Evolutionary conservation across 2,888 invertebrate genomes (phyloP).

Genomic region (Slavum lentiscoides): DNA sequence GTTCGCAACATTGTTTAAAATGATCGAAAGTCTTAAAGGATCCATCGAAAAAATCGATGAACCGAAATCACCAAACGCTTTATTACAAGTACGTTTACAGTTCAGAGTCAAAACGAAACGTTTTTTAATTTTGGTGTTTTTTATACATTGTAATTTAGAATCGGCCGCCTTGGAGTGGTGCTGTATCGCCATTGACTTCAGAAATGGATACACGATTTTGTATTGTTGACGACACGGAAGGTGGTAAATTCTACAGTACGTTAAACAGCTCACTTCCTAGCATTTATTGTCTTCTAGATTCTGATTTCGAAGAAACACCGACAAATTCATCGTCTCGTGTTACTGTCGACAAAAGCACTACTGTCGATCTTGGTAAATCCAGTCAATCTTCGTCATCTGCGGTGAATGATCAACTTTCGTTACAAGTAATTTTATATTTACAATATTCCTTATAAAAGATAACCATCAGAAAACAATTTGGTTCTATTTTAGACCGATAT

Average conservation of each 20-base stretch:
- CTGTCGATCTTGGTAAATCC: conserved; percentile 53
- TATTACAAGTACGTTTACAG: conserved; percentile 16
- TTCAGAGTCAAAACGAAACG: neutral
- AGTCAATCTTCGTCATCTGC: conserved; percentile 43
- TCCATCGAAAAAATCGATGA: conserved; percentile 46
- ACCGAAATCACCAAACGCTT: conserved; percentile 12
- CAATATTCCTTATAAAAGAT: neutral
- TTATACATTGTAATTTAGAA: conserved; percentile 26
- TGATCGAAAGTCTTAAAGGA: conserved; percentile 45
- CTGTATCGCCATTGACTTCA: conserved; percentile 37
- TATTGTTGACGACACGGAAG: conserved; percentile 43
- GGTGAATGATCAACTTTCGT: conserved; percentile 35
- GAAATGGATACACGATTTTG: conserved; percentile 43
- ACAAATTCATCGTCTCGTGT: conserved; percentile 63
- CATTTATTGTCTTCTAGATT: neutral
- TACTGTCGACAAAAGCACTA: conserved; percentile 54
- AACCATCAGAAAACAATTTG: conserved; percentile 23
- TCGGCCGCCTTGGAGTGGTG: conserved; percentile 21
- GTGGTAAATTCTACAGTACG: neutral
- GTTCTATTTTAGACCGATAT: conserved; percentile 71
- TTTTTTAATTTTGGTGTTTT: neutral
- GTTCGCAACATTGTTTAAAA: neutral
- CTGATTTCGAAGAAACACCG: conserved; percentile 62
- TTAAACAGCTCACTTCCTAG: neutral
- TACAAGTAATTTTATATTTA: conserved; percentile 15